A percentile compares a stretch with the other conserved stretches of the same genome.
Conservation (phyloP, 2,113 vertebrate genomes). For the Struthidea cinerea region DNA sequence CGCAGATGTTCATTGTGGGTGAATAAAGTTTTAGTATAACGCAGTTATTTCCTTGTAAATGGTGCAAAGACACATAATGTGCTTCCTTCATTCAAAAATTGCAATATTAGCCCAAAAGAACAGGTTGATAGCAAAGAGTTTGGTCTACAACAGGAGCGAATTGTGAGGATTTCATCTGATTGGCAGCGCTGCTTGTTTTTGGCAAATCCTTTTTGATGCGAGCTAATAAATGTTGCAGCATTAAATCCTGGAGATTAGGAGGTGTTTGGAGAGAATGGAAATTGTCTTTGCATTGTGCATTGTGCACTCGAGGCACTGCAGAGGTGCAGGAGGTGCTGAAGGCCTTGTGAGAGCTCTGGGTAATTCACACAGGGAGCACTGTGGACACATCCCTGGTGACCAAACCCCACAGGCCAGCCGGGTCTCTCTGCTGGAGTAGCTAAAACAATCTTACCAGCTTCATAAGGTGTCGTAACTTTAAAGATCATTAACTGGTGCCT, state of each 20-base stretch:
- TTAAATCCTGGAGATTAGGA: neutral
- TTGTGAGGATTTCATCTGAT: neutral
- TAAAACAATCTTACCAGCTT: neutral
- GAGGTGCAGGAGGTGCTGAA: neutral
- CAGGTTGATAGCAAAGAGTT: neutral
- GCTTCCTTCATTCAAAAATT: neutral
- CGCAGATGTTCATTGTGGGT: neutral
- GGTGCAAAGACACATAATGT: neutral
- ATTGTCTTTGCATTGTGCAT: neutral
- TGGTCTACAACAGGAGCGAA: neutral
- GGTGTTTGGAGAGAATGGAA: neutral
- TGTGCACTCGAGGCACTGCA: neutral
- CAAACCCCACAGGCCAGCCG: neutral
- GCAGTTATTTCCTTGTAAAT: neutral
- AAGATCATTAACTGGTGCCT: neutral
- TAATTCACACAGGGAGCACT: neutral
- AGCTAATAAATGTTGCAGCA: neutral
- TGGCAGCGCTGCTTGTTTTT: neutral
- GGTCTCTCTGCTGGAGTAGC: neutral
- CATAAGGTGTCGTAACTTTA: neutral
- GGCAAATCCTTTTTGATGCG: neutral
- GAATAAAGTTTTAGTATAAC: neutral
- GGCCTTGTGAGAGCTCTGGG: neutral
- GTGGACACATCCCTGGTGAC: rapidly evolving
- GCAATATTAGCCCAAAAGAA: neutral